These are phyloP conservation scores for Dromaius novaehollandiae DNA, from an alignment of 2,113 vertebrate genomes.

Conservation along the genomic window DNA sequence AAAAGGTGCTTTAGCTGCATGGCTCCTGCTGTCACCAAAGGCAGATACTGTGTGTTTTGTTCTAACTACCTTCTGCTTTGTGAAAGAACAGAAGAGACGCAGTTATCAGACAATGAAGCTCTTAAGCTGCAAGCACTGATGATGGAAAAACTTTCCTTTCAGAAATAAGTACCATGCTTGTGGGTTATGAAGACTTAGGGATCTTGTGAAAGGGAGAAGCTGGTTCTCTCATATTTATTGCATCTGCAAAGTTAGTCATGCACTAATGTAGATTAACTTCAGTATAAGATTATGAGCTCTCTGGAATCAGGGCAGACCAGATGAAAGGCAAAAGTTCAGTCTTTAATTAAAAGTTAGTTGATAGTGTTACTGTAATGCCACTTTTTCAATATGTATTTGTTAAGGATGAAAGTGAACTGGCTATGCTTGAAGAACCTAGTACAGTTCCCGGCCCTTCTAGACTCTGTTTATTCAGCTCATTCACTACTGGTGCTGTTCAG, in stretches of 20 bases:
- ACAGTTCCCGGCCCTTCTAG: background rate
- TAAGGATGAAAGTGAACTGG: constrained; percentile 38
- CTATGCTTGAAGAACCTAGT: constrained; percentile 15
- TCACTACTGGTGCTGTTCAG: background rate
- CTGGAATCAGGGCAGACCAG: constrained; percentile 28
- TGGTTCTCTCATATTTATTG: background rate
- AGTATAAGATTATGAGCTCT: constrained; percentile 4
- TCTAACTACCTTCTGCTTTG: background rate
- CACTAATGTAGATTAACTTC: background rate
- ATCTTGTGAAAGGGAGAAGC: background rate
- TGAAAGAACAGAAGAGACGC: background rate
- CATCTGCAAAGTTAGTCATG: constrained; percentile 17
- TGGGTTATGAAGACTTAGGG: background rate
- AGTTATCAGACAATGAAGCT: background rate
- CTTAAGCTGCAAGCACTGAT: background rate
- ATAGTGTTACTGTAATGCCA: constrained; percentile 24
- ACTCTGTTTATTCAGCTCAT: constrained; percentile 28
- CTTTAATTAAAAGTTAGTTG: constrained; percentile 67
- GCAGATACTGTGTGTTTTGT: background rate
- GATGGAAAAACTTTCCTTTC: background rate
- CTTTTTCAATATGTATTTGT: constrained; percentile 38
- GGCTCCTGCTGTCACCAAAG: background rate
- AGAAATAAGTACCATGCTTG: background rate
- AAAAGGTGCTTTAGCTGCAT: background rate
- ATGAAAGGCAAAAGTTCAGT: constrained; percentile 51